Evolutionary conservation across 2,888 invertebrate species (phyloP).

Genomic region (Smittia aterrima): DNA sequence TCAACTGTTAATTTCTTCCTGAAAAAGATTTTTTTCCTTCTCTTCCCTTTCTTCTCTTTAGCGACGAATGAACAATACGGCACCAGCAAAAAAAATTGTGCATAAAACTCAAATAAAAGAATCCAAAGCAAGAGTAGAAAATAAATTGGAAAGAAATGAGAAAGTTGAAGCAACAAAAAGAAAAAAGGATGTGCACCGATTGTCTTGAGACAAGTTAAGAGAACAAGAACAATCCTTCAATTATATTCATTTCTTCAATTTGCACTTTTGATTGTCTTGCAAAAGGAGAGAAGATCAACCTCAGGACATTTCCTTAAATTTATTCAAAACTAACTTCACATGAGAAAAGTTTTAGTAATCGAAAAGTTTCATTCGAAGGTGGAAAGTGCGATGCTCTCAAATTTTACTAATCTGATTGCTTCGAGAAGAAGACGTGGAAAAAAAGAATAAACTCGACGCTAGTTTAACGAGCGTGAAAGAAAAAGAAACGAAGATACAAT

Average conservation of each 20-base stretch:
- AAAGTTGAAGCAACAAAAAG: neutral
- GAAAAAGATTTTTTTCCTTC: conserved; percentile 13
- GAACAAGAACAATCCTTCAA: too few species aligned
- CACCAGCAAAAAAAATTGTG: neutral
- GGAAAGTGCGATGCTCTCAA: too few species aligned
- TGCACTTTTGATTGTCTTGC: too few species aligned
- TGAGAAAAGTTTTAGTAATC: too few species aligned
- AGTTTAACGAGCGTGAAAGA: conserved; percentile 15
- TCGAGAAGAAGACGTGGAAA: neutral
- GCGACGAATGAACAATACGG: neutral
- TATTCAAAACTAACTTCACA: neutral
- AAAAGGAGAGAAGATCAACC: too few species aligned
- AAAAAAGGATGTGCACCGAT: neutral
- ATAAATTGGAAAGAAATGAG: conserved; percentile 4
- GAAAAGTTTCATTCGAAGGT: neutral
- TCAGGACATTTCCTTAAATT: neutral
- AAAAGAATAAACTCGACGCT: neutral
- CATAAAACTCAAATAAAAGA: conserved; percentile 11
- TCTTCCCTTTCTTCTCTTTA: neutral
- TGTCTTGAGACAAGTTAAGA: too few species aligned
- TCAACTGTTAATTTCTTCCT: conserved; percentile 37
- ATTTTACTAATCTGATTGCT: neutral
- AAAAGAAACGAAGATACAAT: neutral
- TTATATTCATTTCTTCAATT: too few species aligned
- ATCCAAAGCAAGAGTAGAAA: neutral